These are phyloP conservation scores for Globia sparganii DNA, from an alignment of 2,888 invertebrate genomes.

Conservation along the genomic window DNA sequence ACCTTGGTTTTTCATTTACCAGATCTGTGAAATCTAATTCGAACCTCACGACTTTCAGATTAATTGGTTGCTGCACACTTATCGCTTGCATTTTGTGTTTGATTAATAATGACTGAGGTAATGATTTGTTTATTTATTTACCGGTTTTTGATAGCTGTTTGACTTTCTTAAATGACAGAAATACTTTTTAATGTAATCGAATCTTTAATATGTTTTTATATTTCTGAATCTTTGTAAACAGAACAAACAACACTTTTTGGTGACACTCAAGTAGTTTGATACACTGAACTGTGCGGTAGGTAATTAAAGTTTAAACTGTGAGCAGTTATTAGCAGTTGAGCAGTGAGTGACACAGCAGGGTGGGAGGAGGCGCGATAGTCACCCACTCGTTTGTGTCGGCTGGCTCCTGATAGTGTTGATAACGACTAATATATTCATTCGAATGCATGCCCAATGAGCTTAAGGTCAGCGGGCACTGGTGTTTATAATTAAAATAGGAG, in stretches of 20 bases:
- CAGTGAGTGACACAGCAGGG: constrained; percentile 57
- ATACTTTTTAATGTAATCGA: constrained; percentile 22
- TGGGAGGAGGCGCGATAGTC: constrained; percentile 80
- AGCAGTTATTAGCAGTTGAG: constrained; percentile 29
- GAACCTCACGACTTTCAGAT: constrained; percentile 85
- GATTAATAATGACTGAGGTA: constrained; percentile 10
- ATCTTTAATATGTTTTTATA: constrained; percentile 20
- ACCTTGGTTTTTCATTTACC: constrained; percentile 68
- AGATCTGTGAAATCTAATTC: constrained; percentile 83
- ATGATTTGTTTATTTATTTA: constrained; percentile 23
- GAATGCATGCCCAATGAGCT: constrained; percentile 84
- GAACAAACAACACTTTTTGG: constrained; percentile 37
- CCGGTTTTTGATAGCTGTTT: constrained; percentile 32
- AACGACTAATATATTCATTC: constrained; percentile 87
- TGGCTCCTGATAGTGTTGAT: constrained; percentile 83
- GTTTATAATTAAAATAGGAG: constrained; percentile 2
- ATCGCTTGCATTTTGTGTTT: constrained; percentile 81
- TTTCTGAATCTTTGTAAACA: constrained; percentile 9
- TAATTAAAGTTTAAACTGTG: constrained; percentile 49
- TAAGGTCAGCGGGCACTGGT: constrained; percentile 73
- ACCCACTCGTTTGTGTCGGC: constrained; percentile 84
- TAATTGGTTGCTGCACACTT: constrained; percentile 81
- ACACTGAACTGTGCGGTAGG: constrained; percentile 16
- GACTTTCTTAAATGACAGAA: constrained; percentile 45
- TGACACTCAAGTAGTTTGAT: neutral